Percentiles rank a stretch among this genome's conserved stretches.
Conservation (phyloP, 2,888 invertebrate genomes). For the Sabellastarte sp. region DNA sequence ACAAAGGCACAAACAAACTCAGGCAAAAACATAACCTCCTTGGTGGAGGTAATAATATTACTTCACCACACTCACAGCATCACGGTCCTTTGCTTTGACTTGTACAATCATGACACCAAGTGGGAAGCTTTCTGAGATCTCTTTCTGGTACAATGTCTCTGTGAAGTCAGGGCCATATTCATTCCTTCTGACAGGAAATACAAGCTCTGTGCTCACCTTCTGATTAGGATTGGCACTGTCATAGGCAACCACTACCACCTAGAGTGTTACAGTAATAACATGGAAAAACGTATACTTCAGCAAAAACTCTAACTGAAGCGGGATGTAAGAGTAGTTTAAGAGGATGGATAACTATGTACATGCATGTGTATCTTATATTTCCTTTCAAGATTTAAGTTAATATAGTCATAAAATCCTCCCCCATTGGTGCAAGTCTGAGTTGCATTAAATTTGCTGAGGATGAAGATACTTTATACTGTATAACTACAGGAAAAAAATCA, state of each 20-base stretch:
- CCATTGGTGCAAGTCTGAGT: too few species aligned
- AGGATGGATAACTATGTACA: neutral
- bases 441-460: too few species aligned
- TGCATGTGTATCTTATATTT: too few species aligned
- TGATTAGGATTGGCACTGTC: slow-evolving; percentile 40
- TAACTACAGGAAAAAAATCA: too few species aligned
- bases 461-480: too few species aligned
- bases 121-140: slow-evolving; percentile 36
- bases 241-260: slow-evolving; percentile 40
- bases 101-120: slow-evolving; percentile 68
- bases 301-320: neutral
- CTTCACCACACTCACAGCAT: slow-evolving; percentile 70
- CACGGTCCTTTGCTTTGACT: slow-evolving; percentile 78
- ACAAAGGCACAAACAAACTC: too few species aligned
- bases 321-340: neutral
- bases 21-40: too few species aligned
- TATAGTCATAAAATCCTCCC: too few species aligned
- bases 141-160: slow-evolving; percentile 19
- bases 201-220: slow-evolving; percentile 33
- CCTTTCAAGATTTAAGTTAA: too few species aligned
- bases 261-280: too few species aligned
- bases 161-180: slow-evolving; percentile 53
- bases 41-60: too few species aligned
- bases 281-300: neutral
- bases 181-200: slow-evolving; percentile 43